phyloP scores from a whole-genome alignment of 2,888 invertebrate species.

The Harmothoe impar region DNA sequence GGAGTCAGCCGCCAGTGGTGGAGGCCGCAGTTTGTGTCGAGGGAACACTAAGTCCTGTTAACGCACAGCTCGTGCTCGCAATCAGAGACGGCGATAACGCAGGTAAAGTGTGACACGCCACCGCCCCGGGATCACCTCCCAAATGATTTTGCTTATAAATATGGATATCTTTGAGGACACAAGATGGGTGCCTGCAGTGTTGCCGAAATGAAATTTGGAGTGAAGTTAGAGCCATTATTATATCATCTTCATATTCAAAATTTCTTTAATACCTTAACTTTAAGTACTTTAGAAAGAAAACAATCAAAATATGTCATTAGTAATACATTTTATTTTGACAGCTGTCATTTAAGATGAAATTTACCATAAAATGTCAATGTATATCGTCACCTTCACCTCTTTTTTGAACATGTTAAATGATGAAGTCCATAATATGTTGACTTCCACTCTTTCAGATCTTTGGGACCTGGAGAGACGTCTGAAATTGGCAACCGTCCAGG shows the following conservation, averaged over 20 bases:
- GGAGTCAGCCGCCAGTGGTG: not conserved
- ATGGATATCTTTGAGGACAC: not conserved
- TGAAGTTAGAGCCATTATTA: not conserved
- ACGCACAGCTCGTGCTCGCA: not conserved
- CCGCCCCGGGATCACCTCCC: not conserved
- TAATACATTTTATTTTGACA: too few relatives aligned
- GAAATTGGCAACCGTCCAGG: not conserved
- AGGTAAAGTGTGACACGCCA: not conserved
- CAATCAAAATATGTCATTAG: too few relatives aligned
- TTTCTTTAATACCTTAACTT: not conserved
- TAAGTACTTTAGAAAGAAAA: too few relatives aligned
- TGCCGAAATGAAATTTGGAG: not conserved
- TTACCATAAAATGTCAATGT: too few relatives aligned
- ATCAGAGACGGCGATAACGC: not conserved
- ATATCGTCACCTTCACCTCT: too few relatives aligned
- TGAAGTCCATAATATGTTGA: too few relatives aligned
- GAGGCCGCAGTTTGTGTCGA: not conserved
- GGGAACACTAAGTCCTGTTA: not conserved
- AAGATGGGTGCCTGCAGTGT: not conserved
- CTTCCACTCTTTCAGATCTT: slow-evolving; percentile 5
- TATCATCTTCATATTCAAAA: too few relatives aligned
- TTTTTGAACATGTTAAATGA: too few relatives aligned
- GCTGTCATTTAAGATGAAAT: too few relatives aligned
- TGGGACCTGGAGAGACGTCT: not conserved
- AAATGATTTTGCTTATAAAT: not conserved